Base-by-base conservation (phyloP, 92 coral and sea anemone genomes). In the Bergia sp. region DNA sequence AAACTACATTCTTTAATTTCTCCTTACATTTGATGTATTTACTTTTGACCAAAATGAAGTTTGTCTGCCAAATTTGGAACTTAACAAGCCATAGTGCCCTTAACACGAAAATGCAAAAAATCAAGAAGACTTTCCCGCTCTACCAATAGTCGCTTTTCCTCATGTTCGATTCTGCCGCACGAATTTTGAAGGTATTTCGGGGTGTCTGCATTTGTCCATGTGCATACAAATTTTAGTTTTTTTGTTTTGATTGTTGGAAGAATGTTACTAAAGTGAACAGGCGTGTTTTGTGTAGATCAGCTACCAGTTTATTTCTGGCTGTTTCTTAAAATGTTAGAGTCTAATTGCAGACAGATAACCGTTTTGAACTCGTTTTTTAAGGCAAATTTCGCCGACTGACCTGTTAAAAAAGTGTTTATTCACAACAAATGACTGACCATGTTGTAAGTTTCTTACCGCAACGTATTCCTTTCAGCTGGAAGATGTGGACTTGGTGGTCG, bases 401-500 rank as follows among this genome's bases (percentile, higher is more conserved):
- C 66, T 15, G 66, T 57, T 13, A 57, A 2, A 57, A 57, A 13
- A 18, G 66, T 1, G 66, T 57, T 7, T 57, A 57, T 18, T 57
- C 21, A 7, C 66, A 18, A 3, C 66, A 57, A 13, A 57, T 15
- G 53, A 47, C 53, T 12, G 53, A 12, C 29, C 21, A 57, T 57
- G 66, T 57, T 57, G 5, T 57, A 3, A 21, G 7, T 61, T 61
- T 61, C 69, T 61, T 61, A 61, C 69, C 7, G 13, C 58, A 11
- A 53, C 18, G 69, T 61, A 21, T 50, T 40, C 75, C 55, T 73
- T 64, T 41, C 82, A 96, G 99, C 93, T 97, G 89, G 99, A 97
- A 84, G 99, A 97, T 88, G 86, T 97, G 45, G 99, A 97, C 85
- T 85, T 97, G 15, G 96, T 95, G 23, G 99, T 97, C 12, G 99